Base-by-base conservation (phyloP, 2,797 vertebrate genomes). In the Craterocephalus amniculus region DNA sequence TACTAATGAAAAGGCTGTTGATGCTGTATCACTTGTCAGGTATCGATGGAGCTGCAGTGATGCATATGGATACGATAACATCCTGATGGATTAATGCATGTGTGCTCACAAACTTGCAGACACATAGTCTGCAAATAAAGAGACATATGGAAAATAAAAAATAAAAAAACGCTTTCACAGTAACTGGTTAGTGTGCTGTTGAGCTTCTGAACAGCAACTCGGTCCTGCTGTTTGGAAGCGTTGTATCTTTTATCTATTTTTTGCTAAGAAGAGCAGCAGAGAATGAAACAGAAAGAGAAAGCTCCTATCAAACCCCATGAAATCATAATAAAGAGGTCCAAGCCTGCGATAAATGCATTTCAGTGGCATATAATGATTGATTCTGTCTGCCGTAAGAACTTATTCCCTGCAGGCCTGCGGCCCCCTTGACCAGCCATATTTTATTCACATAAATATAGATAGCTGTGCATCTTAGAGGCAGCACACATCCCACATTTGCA, bases 371-470 rank as follows among this genome's bases (percentile, higher is more conserved):
- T 91, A 90, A 92, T 89, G 87, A 92, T 93, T 90, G 88, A 94
- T 94, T 90, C 84, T 68, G 72, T 92, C 89, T 88, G 69, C 84
- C 69, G 72, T 72, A 72, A 77, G 83, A 85, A 78, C 82, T 67
- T 83, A 85, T 86, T 91, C 85, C 85, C 90, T 63, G 78, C 84
- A 86, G 91, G 85, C 88, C 58, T 29, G 62, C 85, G 86, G 88
- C 91, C 88, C 36, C 87, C 85, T 92, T 93, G 92, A 94, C 92
- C 92, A 81, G 67, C 70, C 84, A 90, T 93, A 87, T 93, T 91
- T 94, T 90, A 93, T 93, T 93, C 81, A 92, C 92, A 90, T 90
- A 90, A 88, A 91, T 90, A 91, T 87, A 89, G 92, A 90, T 89
- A 88, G 86, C 87, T 78, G 86, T 66, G 74, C 82, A 84, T 91